Base-by-base conservation (phyloP, 1,140 invertebrate species). In the Zaprionus ghesquierei region DNA sequence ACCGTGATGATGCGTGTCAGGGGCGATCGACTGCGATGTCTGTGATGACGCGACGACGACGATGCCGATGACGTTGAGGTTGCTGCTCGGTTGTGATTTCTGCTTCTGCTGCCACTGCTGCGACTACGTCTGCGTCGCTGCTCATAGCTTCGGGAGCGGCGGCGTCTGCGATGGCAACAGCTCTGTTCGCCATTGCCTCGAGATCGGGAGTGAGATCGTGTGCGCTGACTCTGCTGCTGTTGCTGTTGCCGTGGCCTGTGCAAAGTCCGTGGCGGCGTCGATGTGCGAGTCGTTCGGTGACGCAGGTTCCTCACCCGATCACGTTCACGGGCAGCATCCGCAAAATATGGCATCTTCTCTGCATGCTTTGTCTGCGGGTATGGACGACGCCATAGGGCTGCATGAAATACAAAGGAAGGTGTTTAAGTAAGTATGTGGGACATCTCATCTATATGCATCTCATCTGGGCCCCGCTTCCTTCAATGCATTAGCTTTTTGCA, bases 341-440 rank as follows among this genome's bases (percentile, higher is more conserved):
- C n/a, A n/a, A 87, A 86, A 29, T 86, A 86, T 6, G 81, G 82
- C n/a, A 86, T 12, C 68, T 80, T 80, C 25, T 60, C 38, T 18
- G 29, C 27, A 0, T 64, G 31, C 20, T 59, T 38, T n/a, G 46
- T 9, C 10, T 46, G 66, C 2, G 49, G 10, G 10, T 46, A 66
- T 2, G 49, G 18, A 12, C 53, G 61, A 1, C 59, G 44, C 10
- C 65, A 33, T 23, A 46, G 68, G 62, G 65, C 80, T 82, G 41
- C 2, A 50, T 60, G n/a, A 13, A 56, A 80, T 20, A 64, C 29
- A 63, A n/a, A 55, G 56, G 41, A 27, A 33, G 5, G n/a, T 5
- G 25, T 54, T 46, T 44, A 27, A 71, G 18, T 65, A 27, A 20
- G 35, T 10, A n/a, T 13, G 35, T 65, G 33, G 41, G 22, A 4